These are phyloP conservation scores for Orcinus orca DNA, from an alignment of 2,113 vertebrate species.

Conservation along the genomic window DNA sequence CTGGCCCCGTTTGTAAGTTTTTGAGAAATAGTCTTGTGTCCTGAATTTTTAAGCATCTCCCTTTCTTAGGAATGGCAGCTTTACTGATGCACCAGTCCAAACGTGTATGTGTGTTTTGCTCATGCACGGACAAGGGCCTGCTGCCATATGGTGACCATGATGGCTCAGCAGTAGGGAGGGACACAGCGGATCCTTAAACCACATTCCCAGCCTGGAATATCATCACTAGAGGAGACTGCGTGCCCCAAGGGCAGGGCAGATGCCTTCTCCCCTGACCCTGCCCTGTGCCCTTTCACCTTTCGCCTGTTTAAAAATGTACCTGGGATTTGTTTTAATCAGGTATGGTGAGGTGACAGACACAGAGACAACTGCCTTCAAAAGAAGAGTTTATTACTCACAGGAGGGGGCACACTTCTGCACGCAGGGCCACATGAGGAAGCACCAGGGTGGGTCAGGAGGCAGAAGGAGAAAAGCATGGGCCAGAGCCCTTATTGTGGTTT, in stretches of 20 bases:
- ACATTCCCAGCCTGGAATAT: not conserved
- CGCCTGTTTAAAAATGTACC: not conserved
- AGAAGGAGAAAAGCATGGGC: not conserved
- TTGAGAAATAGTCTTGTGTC: not conserved
- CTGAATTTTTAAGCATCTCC: not conserved
- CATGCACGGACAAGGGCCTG: not conserved
- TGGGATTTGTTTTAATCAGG: not conserved
- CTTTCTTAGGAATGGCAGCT: not conserved
- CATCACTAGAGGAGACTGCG: not conserved
- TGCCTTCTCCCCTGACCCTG: not conserved
- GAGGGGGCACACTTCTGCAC: not conserved
- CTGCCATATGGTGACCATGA: not conserved
- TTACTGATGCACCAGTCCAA: not conserved
- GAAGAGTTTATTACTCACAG: not conserved
- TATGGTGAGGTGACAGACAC: not conserved
- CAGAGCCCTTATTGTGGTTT: not conserved
- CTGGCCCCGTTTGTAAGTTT: not conserved
- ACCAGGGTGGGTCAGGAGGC: not conserved
- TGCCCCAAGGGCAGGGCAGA: not conserved
- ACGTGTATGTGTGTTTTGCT: not conserved
- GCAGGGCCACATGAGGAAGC: not conserved
- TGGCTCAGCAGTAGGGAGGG: not conserved
- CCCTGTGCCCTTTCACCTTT: not conserved
- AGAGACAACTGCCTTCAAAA: not conserved
- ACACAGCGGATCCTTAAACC: not conserved